Conservation (phyloP, 2,797 vertebrate species). For the Squalus acanthias region DNA sequence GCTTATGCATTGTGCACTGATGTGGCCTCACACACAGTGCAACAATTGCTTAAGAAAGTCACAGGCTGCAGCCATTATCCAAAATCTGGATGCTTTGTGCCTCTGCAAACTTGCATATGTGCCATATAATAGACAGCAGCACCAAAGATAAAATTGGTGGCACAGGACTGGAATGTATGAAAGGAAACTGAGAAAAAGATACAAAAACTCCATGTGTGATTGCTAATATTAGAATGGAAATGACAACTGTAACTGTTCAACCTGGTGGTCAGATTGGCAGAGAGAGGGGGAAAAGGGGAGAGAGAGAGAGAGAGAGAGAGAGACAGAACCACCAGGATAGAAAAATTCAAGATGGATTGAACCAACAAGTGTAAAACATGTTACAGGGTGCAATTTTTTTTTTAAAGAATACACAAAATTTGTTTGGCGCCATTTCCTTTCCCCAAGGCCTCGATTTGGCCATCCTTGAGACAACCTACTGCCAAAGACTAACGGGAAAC, state of each 20-base stretch:
- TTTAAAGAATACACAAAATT: not conserved
- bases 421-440: constrained; percentile 4
- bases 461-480: not conserved
- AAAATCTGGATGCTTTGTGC: not conserved
- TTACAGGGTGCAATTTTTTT: not conserved
- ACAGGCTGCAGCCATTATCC: not conserved
- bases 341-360: not conserved
- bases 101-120: not conserved
- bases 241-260: not conserved
- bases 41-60: not conserved
- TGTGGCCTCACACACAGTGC: not conserved
- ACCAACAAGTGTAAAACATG: constrained; percentile 13
- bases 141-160: not conserved
- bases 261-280: not conserved
- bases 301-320: too few species aligned
- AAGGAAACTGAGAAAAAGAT: not conserved
- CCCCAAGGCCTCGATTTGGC: constrained; percentile 19
- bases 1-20: not conserved
- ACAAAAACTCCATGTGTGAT: not conserved
- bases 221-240: not conserved
- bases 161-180: not conserved
- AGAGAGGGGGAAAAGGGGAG: not conserved
- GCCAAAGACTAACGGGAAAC: constrained; percentile 41
- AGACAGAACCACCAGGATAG: not conserved
- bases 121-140: not conserved